Conservation (phyloP, 2,797 vertebrate genomes). For the Champsocephalus gunnari region DNA sequence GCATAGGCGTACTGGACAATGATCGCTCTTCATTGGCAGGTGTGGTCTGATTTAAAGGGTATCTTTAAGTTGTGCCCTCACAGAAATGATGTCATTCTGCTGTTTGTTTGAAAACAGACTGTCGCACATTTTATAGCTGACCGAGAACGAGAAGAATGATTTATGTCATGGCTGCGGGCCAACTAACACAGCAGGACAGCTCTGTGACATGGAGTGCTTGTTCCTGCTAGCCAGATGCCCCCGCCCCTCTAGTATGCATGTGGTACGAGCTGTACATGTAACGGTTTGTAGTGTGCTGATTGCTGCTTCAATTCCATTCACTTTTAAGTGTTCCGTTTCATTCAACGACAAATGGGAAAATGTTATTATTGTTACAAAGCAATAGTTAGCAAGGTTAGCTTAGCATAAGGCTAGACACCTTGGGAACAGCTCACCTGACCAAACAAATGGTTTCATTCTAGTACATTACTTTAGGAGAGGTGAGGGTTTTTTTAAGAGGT, state of each 20-base stretch:
- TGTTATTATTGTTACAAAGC: neutral
- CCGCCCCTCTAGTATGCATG: constrained; percentile 4
- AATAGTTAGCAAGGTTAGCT: neutral
- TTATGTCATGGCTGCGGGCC: constrained; percentile 48
- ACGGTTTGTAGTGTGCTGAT: neutral
- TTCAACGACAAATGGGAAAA: neutral
- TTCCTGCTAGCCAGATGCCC: constrained; percentile 45
- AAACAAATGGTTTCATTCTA: no score
- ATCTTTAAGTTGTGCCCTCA: constrained; percentile 1
- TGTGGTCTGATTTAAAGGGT: neutral
- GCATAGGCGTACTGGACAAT: neutral
- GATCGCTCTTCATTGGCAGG: neutral
- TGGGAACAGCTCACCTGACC: neutral
- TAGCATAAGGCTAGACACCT: neutral
- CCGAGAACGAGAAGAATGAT: constrained; percentile 32
- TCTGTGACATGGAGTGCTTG: constrained; percentile 61
- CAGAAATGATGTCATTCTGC: constrained; percentile 30
- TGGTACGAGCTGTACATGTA: neutral
- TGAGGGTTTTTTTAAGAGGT: no score
- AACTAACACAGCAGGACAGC: constrained; percentile 53
- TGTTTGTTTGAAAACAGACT: constrained; percentile 24
- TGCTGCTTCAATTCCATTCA: neutral
- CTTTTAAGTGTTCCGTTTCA: neutral
- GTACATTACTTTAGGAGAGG: no score
- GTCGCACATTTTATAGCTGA: constrained; percentile 35